Evolutionary conservation across 2,113 vertebrate genomes (phyloP), one percentile per base, ranked within the genome.

Genomic region (Caranx ignobilis): DNA sequence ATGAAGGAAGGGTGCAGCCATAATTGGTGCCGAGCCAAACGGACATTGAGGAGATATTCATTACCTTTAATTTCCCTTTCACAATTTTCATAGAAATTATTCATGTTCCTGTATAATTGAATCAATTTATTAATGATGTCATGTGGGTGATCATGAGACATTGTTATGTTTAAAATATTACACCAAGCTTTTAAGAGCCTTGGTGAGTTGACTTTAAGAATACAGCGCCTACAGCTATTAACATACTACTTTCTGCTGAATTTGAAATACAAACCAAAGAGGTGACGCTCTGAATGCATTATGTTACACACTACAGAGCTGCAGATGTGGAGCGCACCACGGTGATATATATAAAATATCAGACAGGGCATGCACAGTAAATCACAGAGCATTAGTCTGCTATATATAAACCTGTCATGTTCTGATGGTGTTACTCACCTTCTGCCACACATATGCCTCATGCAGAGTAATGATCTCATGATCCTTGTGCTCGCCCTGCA

Each of bases 401-500:
- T 11, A 19, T 32, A 45, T 32, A 31, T 73, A 69, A 69, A 65
- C 2, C 6, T 71, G 47, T 66, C 50, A 70, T 41, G 57, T 62
- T 67, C 39, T 60, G 19, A 18, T 21, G 47, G 65, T 60, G 35
- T 80, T 12, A 80, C 95, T 96, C 88, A 97, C 97, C 94, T 95
- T 95, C 60, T 96, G 93, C 84, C 95, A 96, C 62, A 93, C 72
- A 69, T 97, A 97, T 81, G 96, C 96, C 71, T 96, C 95, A 0
- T 94, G 93, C 61, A 97, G 94, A 6, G 96, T 97, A 86, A 96
- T 93, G 72, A 97, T 95, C 60, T 95, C 95, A 56, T 97, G 97
- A 39, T 84, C 89, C 8, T 82, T 88, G 90, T 97, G 96, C n/a
- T 95, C 90, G 4, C 96, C 96, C 62, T 95, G 92, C 72, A 97